Evolutionary conservation across 1,140 invertebrate species (phyloP), one percentile per base, ranked within the genome.

Genomic region (Tetramorium simillimum): DNA sequence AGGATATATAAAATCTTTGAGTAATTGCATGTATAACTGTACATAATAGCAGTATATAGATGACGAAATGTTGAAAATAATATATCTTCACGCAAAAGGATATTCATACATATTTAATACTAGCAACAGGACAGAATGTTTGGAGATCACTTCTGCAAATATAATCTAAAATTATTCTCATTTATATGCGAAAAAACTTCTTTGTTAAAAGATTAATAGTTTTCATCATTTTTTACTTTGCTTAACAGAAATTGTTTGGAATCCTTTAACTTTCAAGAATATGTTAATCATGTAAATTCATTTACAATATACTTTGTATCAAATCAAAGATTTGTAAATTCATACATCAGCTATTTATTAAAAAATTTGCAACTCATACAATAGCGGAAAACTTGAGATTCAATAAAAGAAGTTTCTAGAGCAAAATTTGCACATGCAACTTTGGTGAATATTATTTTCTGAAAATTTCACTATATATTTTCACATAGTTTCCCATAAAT

Each of bases 361-460:
- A 86, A 86, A 86, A 70, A 56, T 53, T 28, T 86, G 76, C 88
- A 85, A 88, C 67, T 91, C 85, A 85, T 91, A 81, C 49, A 88
- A 81, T 86, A 70, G 80, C 80, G 86, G 81, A 91, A 92, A 92
- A 90, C 67, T 78, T 91, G 91, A 92, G 88, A 90, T 92, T 92
- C 86, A 69, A 90, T 78, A 73, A 75, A 82, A 49, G 0, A 69
- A 46, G 6, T 69, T 69, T 46, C 14, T 69, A 12, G 12, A 67
- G 12, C 40, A 12, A 69, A 69, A 5, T 67, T 67, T 5, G 12
- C 21, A 7, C 12, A 37, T 37, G n/a, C n/a, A 46, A n/a, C 46
- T 0, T 69, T 46, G 10, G 3, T 67, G 2, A 67, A 67, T 46
- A 43, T 67, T 67, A 33, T 69, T 69, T 21, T 46, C 18, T 21